Conservation (phyloP, 2,797 vertebrate species). For the Prionace glauca region DNA sequence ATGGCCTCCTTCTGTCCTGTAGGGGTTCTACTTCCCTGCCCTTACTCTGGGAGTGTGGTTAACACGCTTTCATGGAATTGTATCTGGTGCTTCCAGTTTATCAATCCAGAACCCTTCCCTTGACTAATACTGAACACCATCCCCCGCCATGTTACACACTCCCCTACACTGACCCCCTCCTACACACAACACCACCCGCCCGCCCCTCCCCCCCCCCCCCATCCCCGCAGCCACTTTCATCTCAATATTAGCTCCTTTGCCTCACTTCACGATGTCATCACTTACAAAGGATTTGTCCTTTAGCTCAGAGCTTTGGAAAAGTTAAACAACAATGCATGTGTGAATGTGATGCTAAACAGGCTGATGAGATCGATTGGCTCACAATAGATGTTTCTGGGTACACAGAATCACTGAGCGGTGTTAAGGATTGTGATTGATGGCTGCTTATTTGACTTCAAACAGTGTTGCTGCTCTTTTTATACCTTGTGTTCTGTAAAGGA, state of each 20-base stretch:
- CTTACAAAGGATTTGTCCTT: too few relatives aligned
- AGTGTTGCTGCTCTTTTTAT: not conserved
- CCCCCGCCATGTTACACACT: too few relatives aligned
- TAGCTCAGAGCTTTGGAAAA: not conserved
- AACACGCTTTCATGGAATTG: not conserved
- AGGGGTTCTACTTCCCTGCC: not conserved
- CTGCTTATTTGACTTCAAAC: not conserved
- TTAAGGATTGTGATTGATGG: too few relatives aligned
- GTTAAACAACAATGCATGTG: not conserved
- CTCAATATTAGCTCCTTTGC: not conserved
- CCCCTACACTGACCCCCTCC: too few relatives aligned
- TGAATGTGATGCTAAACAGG: not conserved
- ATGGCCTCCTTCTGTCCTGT: too few relatives aligned
- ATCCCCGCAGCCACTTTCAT: too few relatives aligned
- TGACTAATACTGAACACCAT: not conserved
- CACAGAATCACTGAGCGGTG: not conserved
- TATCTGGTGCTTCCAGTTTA: not conserved
- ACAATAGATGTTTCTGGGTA: not conserved
- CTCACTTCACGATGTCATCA: not conserved
- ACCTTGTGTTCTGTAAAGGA: not conserved
- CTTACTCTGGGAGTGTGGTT: not conserved
- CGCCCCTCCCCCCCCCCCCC: too few relatives aligned
- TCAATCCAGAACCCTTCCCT: not conserved
- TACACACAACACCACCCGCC: too few relatives aligned
- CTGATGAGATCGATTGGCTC: not conserved